Evolutionary conservation across 2,113 vertebrate genomes (phyloP), one percentile per base, ranked within the genome.

Genomic region (Chrysochloris asiatica): DNA sequence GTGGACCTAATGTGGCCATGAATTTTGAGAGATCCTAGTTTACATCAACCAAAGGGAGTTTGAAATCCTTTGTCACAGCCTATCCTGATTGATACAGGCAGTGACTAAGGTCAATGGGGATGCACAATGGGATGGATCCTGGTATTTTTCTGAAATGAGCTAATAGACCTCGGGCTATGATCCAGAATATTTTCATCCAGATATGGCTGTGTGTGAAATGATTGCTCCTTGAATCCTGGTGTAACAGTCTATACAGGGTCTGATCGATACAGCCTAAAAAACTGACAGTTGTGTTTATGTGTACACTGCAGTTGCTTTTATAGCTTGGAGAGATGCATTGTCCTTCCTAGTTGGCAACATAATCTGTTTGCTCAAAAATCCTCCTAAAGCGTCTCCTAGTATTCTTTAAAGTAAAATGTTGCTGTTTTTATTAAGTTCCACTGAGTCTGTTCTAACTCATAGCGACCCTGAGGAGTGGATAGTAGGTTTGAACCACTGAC

Each of bases 11-110:
- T 50, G 11, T 61, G 2, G n/a, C n/a, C n/a, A n/a, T 50, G 33
- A 48, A 1, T 89, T 8, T 83, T 28, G 45, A 88, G 41, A 21
- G 17, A 2, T 22, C 33, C 54, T 13, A 19, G 59, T 1, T 81
- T 22, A n/a, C 45, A 45, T 1, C 30, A 50, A 9, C 36, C 48
- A 33, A 0, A 3, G 16, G 3, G 4, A n/a, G n/a, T n/a, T n/a
- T 72, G 41, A 86, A 43, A n/a, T 54, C 8, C 72, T 72, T 78
- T 77, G 26, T 1, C 17, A 30, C 17, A 71, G 59, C 24, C 54
- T 28, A 17, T 8, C 33, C n/a, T 78, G 36, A n/a, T 41, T 48
- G 3, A 61, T 30, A 24, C 8, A 52, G 21, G 12, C 2, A 30
- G 26, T 82, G 33, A 56, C 13, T 50, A 69, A 33, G 52, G 30